Evolutionary conservation across 1,140 invertebrate species (phyloP).

Genomic region (Coenobita brevimanus): DNA sequence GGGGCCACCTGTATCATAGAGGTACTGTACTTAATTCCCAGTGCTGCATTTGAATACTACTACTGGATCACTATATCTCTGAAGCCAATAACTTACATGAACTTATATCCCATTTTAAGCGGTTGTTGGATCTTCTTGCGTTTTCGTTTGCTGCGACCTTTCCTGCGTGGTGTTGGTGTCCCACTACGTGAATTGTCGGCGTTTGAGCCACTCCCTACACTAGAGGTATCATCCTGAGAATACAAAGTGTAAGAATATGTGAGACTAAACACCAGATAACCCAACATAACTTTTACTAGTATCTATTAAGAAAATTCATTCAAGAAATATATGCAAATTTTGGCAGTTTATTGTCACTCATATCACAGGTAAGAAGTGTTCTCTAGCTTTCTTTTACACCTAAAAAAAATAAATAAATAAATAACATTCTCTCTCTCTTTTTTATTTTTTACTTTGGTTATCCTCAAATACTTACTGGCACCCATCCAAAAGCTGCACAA

Average conservation of each 20-base stretch:
- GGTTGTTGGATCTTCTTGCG: slow-evolving; percentile 80
- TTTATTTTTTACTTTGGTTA: too few species aligned
- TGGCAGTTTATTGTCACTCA: too few species aligned
- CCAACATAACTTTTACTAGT: not conserved
- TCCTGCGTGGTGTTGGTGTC: slow-evolving; percentile 83
- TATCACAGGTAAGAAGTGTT: too few species aligned
- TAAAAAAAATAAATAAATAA: too few species aligned
- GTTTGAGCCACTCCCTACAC: slow-evolving; percentile 88
- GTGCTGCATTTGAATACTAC: too few species aligned
- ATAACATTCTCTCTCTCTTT: too few species aligned
- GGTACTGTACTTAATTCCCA: too few species aligned
- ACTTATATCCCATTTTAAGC: slow-evolving; percentile 86
- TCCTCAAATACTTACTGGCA: too few species aligned
- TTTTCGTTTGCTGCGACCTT: slow-evolving; percentile 80
- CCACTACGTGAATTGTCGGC: slow-evolving; percentile 90
- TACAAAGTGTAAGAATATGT: not conserved
- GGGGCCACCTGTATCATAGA: not conserved
- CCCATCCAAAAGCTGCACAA: too few species aligned
- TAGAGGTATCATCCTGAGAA: slow-evolving; percentile 81
- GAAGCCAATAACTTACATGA: slow-evolving; percentile 77
- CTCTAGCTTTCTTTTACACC: too few species aligned
- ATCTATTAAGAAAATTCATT: too few species aligned
- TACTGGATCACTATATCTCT: not conserved
- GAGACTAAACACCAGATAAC: not conserved
- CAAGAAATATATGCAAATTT: too few species aligned